phyloP scores from a whole-genome alignment of 2,797 vertebrate genomes.

The Smutsia temminckii region DNA sequence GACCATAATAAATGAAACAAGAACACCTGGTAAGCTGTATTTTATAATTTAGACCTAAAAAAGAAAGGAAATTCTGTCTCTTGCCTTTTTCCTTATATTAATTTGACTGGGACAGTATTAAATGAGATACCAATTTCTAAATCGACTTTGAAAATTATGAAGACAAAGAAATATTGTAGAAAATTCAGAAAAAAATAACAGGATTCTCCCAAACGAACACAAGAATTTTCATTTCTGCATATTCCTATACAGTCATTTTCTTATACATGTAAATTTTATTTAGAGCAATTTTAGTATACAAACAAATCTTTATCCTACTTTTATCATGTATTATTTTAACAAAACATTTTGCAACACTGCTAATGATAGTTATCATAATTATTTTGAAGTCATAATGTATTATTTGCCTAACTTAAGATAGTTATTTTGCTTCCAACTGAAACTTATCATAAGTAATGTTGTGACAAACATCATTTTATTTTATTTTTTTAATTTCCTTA shows the following conservation, averaged over 20 bases:
- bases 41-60: neutral
- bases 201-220: neutral
- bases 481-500: slow-evolving; percentile 1
- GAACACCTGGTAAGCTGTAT: neutral
- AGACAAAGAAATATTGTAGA: neutral
- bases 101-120: neutral
- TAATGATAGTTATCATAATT: slow-evolving; percentile 32
- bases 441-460: neutral
- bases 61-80: neutral
- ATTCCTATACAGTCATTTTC: neutral
- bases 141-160: slow-evolving; percentile 40
- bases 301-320: neutral
- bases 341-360: neutral
- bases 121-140: neutral
- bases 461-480: neutral
- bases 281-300: neutral
- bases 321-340: neutral
- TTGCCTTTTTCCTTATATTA: neutral
- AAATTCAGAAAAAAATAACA: neutral
- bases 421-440: slow-evolving; percentile 9
- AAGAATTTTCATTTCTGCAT: slow-evolving; percentile 14
- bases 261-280: neutral
- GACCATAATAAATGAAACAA: neutral
- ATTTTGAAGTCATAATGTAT: neutral
- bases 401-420: slow-evolving; percentile 32